Conservation (phyloP, 2,888 invertebrate genomes). For the Acanthosoma haemorrhoidale region DNA sequence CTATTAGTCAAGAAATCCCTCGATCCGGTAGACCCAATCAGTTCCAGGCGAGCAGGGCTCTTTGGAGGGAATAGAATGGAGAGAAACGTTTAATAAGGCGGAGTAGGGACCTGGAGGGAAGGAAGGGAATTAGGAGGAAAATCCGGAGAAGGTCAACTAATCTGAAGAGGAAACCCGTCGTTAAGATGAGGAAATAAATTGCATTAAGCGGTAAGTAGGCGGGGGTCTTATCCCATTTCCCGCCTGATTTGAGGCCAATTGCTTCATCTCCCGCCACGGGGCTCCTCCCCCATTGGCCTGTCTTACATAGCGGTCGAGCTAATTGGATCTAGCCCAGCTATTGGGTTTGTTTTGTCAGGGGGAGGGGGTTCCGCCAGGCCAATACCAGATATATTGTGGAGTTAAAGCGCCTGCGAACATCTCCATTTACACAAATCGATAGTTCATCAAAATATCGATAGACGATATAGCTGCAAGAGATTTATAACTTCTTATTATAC, state of each 20-base stretch:
- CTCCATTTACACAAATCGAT: no score
- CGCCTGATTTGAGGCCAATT: constrained; percentile 20
- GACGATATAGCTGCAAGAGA: no score
- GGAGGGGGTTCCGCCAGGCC: no score
- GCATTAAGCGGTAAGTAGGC: constrained; percentile 22
- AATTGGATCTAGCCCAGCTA: neutral
- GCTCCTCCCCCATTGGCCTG: neutral
- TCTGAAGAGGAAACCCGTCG: constrained; percentile 11
- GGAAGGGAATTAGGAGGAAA: constrained; percentile 1
- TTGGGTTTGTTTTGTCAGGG: neutral
- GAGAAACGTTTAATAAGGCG: constrained; percentile 14
- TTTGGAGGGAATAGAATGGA: constrained; percentile 18
- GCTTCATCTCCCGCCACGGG: neutral
- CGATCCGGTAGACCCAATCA: neutral
- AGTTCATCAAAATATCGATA: no score
- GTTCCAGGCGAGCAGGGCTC: constrained; percentile 9
- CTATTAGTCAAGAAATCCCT: neutral
- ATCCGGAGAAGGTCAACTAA: neutral
- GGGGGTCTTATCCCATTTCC: constrained; percentile 15
- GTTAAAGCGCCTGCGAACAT: neutral
- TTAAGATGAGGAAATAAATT: constrained; percentile 26
- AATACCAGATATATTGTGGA: neutral
- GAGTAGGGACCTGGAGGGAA: neutral
- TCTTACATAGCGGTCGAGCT: neutral
- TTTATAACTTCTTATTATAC: no score